These are phyloP conservation scores for Drosophila hamatofila DNA, from an alignment of 2,888 invertebrate species.

Conservation along the genomic window DNA sequence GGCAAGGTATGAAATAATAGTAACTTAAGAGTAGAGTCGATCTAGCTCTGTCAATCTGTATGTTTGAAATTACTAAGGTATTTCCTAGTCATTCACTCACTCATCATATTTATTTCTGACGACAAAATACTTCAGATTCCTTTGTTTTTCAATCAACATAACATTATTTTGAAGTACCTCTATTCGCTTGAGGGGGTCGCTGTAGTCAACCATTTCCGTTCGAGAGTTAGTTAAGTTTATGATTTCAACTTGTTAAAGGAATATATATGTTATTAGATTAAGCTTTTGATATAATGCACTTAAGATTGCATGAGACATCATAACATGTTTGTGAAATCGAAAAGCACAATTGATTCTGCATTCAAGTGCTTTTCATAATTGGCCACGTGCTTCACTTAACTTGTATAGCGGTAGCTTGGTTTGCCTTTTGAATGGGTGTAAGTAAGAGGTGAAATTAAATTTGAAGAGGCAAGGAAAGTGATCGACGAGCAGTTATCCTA, in stretches of 20 bases:
- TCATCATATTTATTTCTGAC: background rate
- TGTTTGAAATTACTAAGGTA: too few species aligned
- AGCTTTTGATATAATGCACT: background rate
- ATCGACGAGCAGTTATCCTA: background rate
- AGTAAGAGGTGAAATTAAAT: background rate
- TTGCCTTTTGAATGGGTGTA: background rate
- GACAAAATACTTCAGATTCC: background rate
- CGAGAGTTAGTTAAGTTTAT: too few species aligned
- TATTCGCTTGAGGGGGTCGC: constrained; percentile 14
- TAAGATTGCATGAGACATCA: constrained; percentile 1
- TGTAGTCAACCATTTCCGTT: constrained; percentile 5
- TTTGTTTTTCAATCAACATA: background rate
- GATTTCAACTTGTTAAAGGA: background rate
- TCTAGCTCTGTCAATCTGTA: too few species aligned
- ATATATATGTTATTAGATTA: background rate
- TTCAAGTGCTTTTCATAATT: constrained; percentile 12
- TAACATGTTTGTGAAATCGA: constrained; percentile 1
- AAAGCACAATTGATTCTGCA: constrained; percentile 7
- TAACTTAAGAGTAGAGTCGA: too few species aligned
- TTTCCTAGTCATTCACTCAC: background rate
- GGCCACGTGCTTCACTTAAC: constrained; percentile 12
- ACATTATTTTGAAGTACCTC: background rate
- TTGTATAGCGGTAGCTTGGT: background rate
- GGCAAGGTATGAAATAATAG: too few species aligned
- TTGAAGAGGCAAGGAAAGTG: too few species aligned